Conservation (phyloP, 1,140 invertebrate genomes). For the Caerostris extrusa region DNA sequence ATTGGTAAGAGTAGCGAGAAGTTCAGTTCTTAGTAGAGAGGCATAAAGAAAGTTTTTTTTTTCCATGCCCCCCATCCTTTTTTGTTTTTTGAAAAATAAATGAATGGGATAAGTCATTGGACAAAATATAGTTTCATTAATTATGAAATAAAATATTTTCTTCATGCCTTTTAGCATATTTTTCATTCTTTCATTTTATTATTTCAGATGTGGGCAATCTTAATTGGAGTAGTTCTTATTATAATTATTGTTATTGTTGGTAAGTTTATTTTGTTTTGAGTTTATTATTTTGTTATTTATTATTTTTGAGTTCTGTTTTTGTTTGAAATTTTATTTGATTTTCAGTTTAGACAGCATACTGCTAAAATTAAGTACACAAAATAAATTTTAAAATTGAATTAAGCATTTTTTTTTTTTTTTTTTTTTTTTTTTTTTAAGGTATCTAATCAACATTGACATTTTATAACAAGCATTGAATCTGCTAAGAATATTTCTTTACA, state of each 20-base stretch:
- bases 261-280: conserved; percentile 73
- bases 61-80: background rate
- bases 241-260: conserved; percentile 80
- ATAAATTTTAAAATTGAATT: too few species aligned
- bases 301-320: conserved; percentile 63
- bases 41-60: conserved; percentile 37
- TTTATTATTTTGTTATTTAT: conserved; percentile 59
- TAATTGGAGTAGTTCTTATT: conserved; percentile 80
- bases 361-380: background rate
- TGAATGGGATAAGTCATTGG: background rate
- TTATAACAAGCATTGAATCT: too few species aligned
- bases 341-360: background rate
- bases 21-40: background rate
- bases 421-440: too few species aligned
- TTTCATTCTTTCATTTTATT: conserved; percentile 65
- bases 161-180: conserved; percentile 36
- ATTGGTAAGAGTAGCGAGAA: background rate
- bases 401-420: too few species aligned
- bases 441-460: too few species aligned
- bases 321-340: background rate
- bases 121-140: background rate
- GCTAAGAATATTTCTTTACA: too few species aligned
- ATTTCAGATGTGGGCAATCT: conserved; percentile 80
- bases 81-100: background rate
- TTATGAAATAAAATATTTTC: conserved; percentile 18